Percentiles rank a stretch among this genome's conserved stretches.
Evolutionary conservation across 2,113 vertebrate species (phyloP).

Genomic region (Myrmophylax atrothorax): DNA sequence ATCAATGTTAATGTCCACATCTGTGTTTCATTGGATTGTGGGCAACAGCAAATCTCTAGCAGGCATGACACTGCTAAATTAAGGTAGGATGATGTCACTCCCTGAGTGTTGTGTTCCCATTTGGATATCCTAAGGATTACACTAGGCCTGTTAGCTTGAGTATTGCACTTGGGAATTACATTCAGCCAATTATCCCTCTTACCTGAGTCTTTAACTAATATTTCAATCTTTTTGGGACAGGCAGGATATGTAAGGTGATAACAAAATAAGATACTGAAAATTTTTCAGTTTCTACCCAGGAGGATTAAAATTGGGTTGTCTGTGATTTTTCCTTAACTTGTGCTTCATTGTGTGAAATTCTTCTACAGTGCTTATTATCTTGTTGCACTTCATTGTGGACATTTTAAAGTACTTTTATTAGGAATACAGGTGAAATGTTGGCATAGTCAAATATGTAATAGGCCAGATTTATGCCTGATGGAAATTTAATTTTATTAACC

Average conservation of each 20-base stretch:
- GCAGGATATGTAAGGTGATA: not conserved
- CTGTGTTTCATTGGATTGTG: not conserved
- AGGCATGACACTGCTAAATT: not conserved
- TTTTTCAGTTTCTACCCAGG: not conserved
- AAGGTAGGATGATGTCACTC: not conserved
- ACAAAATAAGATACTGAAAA: not conserved
- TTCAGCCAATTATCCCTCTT: not conserved
- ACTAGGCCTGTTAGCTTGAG: not conserved
- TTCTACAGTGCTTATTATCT: not conserved
- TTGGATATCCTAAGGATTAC: not conserved
- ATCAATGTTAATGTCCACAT: not conserved
- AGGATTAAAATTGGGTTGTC: not conserved
- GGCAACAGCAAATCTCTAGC: not conserved
- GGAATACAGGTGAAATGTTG: not conserved
- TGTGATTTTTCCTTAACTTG: not conserved
- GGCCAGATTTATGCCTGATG: not conserved
- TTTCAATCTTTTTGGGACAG: not conserved
- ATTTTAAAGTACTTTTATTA: not conserved
- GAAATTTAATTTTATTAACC: not conserved
- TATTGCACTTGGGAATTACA: not conserved
- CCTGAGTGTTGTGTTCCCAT: not conserved
- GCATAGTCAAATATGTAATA: not conserved
- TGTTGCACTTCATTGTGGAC: not conserved
- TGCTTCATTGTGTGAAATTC: not conserved
- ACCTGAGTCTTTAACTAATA: not conserved